A percentile compares a stretch with the other conserved stretches of the same genome.
These are phyloP conservation scores for Periplaneta americana DNA, from an alignment of 1,140 invertebrate species.

Conservation along the genomic window DNA sequence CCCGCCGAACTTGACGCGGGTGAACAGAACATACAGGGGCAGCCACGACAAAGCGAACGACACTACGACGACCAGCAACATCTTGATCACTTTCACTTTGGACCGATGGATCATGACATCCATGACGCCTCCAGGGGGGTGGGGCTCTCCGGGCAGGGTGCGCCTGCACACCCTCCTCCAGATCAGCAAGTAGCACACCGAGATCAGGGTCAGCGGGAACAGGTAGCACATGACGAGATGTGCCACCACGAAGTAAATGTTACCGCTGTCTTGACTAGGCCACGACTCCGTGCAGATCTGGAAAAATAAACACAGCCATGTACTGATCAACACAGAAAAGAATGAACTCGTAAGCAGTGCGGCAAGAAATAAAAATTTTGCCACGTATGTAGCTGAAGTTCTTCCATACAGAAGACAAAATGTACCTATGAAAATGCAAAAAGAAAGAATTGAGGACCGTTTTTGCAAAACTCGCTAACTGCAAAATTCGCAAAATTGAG, in stretches of 20 bases:
- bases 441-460: too few species aligned
- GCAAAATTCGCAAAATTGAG: too few species aligned
- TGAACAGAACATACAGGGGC: conserved; percentile 52
- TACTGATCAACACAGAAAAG: too few species aligned
- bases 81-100: conserved; percentile 46
- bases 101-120: conserved; percentile 27
- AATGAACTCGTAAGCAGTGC: too few species aligned
- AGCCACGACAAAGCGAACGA: conserved; percentile 60
- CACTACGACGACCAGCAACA: conserved; percentile 56
- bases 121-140: conserved; percentile 27
- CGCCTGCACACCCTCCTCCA: conserved; percentile 39
- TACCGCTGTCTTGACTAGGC: conserved; percentile 38
- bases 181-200: conserved; percentile 49
- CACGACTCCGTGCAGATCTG: conserved; percentile 42
- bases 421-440: too few species aligned
- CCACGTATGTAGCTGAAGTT: too few species aligned
- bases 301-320: too few species aligned
- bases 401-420: too few species aligned
- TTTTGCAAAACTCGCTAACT: too few species aligned
- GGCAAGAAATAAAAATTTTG: too few species aligned
- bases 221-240: conserved; percentile 54
- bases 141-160: conserved; percentile 24
- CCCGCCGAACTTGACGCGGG: conserved; percentile 39
- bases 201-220: conserved; percentile 45
- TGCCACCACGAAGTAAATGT: conserved; percentile 48